Conservation (phyloP, 2,888 invertebrate genomes). For the Dioctria linearis region DNA sequence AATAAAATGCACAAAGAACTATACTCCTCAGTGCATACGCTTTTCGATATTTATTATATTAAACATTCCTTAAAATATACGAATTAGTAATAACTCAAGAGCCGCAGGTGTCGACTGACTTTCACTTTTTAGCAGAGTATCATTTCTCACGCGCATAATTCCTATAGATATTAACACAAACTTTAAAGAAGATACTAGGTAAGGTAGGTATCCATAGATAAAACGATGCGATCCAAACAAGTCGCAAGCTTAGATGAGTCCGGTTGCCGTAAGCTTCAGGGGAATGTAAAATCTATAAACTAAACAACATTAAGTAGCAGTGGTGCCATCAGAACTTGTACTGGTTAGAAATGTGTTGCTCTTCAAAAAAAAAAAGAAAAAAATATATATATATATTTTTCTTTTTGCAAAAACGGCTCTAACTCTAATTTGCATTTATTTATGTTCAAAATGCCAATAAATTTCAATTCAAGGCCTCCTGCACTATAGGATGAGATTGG, state of each 20-base stretch:
- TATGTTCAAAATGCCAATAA: slow-evolving; percentile 40
- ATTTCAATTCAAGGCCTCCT: slow-evolving; percentile 23
- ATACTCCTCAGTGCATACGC: no score
- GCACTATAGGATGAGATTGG: neutral
- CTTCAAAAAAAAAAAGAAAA: neutral
- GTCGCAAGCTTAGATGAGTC: neutral
- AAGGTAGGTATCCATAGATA: neutral
- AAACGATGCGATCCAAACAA: neutral
- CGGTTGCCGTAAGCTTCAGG: slow-evolving; percentile 8
- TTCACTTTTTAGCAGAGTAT: slow-evolving; percentile 38
- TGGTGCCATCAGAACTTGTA: slow-evolving; percentile 22
- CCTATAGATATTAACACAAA: neutral
- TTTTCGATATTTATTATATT: no score
- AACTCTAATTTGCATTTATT: slow-evolving; percentile 39
- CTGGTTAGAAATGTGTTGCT: slow-evolving; percentile 11
- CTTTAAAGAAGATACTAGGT: slow-evolving; percentile 24
- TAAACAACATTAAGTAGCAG: neutral
- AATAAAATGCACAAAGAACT: no score
- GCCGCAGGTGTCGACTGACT: slow-evolving; percentile 38
- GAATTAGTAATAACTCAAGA: slow-evolving; percentile 19
- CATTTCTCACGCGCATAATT: slow-evolving; percentile 20
- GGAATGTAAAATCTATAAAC: neutral
- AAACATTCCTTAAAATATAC: neutral
- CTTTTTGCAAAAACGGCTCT: slow-evolving; percentile 18
- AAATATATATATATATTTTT: no score